These are phyloP conservation scores for Babyrousa celebensis DNA, from an alignment of 2,797 vertebrate genomes.

Conservation along the genomic window DNA sequence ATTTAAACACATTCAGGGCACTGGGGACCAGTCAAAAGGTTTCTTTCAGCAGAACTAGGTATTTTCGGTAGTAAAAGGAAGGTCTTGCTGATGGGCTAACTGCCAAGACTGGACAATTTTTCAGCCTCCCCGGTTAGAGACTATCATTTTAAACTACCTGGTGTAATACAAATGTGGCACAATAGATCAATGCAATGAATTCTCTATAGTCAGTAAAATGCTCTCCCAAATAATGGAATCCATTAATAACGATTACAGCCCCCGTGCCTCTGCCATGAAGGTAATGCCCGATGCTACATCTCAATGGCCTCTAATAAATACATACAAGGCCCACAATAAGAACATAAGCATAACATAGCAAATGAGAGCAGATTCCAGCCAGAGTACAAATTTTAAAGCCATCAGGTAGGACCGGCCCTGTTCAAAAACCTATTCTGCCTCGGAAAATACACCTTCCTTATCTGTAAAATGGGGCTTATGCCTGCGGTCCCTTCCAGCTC, in stretches of 20 bases:
- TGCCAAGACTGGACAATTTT: constrained; percentile 88
- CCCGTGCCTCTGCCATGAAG: constrained; percentile 62
- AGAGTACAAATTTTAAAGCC: constrained; percentile 43
- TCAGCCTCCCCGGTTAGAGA: constrained; percentile 81
- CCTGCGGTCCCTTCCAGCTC: not conserved
- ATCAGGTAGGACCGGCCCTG: not conserved
- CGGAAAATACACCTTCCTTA: constrained; percentile 45
- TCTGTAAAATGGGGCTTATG: constrained; percentile 37
- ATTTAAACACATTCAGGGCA: constrained; percentile 90
- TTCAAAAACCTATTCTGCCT: constrained; percentile 49
- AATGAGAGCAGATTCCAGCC: not conserved
- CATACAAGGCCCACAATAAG: constrained; percentile 56
- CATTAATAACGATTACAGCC: constrained; percentile 82
- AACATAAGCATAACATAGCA: constrained; percentile 47
- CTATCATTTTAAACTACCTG: constrained; percentile 84
- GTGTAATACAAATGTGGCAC: constrained; percentile 72
- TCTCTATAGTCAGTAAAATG: constrained; percentile 72
- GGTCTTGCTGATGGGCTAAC: constrained; percentile 85
- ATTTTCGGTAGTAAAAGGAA: constrained; percentile 90
- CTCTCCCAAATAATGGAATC: constrained; percentile 83
- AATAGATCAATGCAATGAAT: constrained; percentile 74
- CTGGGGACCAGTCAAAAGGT: constrained; percentile 88
- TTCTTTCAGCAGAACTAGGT: constrained; percentile 90
- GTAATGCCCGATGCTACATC: constrained; percentile 71
- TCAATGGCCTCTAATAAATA: constrained; percentile 78